phyloP scores from a whole-genome alignment of 2,797 vertebrate species.

The Serranus cabrilla region DNA sequence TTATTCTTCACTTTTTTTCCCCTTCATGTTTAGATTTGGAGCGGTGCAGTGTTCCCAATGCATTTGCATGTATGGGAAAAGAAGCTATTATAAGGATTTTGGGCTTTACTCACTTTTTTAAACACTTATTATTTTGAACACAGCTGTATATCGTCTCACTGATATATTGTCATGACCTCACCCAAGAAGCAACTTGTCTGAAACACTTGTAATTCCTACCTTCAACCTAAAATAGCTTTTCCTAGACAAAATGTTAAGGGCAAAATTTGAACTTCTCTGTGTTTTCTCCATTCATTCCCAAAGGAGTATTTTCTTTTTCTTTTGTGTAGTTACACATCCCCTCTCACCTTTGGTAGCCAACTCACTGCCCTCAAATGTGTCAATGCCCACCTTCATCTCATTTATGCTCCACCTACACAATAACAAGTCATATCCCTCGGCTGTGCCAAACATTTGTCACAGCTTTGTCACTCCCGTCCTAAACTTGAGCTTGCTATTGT shows the following conservation, averaged over 20 bases:
- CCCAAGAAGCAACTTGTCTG: background rate
- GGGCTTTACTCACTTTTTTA: too few relatives aligned
- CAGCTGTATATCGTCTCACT: too few relatives aligned
- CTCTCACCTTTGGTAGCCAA: background rate
- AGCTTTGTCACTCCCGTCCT: conserved; percentile 23
- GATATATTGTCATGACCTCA: too few relatives aligned
- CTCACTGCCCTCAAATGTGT: conserved; percentile 4
- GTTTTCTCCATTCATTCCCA: background rate
- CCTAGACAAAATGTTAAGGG: background rate
- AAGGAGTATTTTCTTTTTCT: background rate
- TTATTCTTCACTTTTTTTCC: too few relatives aligned
- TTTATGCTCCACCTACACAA: conserved; percentile 8
- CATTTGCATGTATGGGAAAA: too few relatives aligned
- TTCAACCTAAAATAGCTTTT: background rate
- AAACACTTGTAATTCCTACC: background rate
- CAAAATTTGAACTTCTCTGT: too few relatives aligned
- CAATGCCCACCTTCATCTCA: conserved; percentile 6
- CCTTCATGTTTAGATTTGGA: too few relatives aligned
- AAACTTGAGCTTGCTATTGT: conserved; percentile 41
- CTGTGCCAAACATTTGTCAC: conserved; percentile 42
- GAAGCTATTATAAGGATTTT: too few relatives aligned
- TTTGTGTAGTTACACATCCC: background rate
- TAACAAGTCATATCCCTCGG: conserved; percentile 28
- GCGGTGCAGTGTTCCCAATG: too few relatives aligned
- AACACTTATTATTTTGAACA: too few relatives aligned